Base-by-base conservation (phyloP, 2,113 vertebrate species). In the Salvator merianae region DNA sequence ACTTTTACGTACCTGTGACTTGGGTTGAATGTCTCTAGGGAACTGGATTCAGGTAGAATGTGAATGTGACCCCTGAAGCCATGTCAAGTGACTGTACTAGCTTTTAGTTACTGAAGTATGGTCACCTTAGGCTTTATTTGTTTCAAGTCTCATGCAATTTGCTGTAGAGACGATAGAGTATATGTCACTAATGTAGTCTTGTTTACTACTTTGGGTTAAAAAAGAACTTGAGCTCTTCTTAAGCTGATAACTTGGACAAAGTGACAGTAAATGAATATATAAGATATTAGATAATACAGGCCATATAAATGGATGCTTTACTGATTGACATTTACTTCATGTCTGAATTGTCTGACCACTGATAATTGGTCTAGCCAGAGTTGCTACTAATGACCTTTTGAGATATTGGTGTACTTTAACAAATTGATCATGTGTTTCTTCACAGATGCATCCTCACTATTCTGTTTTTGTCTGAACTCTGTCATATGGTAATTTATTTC, bases 51-150 rank as follows among this genome's bases (percentile, higher is more conserved):
- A 1, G 86, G 86, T 86, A 85, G 93, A 89, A 88, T 93, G 91
- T 89, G 84, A 92, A 63, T 94, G 90, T 93, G 93, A 93, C 94
- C 95, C 95, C 94, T 95, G 82, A 47, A 95, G 95, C 94, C 95
- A 94, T 94, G 94, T 95, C 94, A 94, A 47, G 88, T 90, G 90
- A 83, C 89, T 90, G 93, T 91, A 71, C 30, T 79, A 86, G 89
- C 90, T 95, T 88, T 87, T 84, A 1, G 81, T 78, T 73, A 89
- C 91, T 92, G 84, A 91, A 92, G 88, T 72, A 93, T 93, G 93
- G 93, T 93, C 93, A 95, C 93, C 74, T 16, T 86, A 90, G 94
- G 94, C 92, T 88, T 93, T 90, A 84, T 90, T 92, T 93, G 92
- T 94, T 94, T 94, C 87, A 94, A 91, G 87, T 94, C 88, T 85